These are phyloP conservation scores for Perccottus glenii DNA, from an alignment of 2,113 vertebrate genomes.

Conservation along the genomic window DNA sequence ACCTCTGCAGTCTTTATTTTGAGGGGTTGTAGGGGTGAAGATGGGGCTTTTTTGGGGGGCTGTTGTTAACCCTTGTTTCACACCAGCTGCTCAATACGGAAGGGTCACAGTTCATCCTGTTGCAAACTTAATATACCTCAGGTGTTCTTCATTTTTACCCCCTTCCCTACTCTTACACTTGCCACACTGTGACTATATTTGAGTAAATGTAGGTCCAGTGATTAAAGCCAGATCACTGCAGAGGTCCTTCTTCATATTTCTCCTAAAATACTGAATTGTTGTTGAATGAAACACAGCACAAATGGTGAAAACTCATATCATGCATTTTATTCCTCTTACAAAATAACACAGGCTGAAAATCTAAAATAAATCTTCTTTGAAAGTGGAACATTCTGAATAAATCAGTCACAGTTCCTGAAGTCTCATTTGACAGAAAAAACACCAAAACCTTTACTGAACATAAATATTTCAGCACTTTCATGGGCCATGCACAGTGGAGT, in stretches of 20 bases:
- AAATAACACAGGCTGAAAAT: conserved; percentile 26
- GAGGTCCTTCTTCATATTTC: not conserved
- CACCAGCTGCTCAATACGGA: conserved; percentile 77
- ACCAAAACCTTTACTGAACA: conserved; percentile 42
- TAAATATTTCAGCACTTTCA: conserved; percentile 61
- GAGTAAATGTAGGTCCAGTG: too few relatives aligned
- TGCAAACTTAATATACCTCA: conserved; percentile 77
- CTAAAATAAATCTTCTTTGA: conserved; percentile 20
- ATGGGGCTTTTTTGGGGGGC: conserved; percentile 20
- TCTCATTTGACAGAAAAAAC: conserved; percentile 34
- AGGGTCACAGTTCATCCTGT: conserved; percentile 76
- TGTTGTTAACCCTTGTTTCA: conserved; percentile 82
- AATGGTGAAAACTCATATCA: conserved; percentile 10
- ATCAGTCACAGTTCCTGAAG: conserved; percentile 36
- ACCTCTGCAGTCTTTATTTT: conserved; percentile 29
- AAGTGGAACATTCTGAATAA: conserved; percentile 18
- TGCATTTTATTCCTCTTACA: conserved; percentile 24
- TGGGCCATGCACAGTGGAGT: conserved; percentile 44
- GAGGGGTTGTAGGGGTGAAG: conserved; percentile 14
- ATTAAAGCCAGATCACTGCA: too few relatives aligned
- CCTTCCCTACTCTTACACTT: conserved; percentile 43
- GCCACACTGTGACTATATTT: conserved; percentile 40
- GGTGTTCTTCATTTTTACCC: conserved; percentile 74
- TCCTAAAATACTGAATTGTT: conserved; percentile 31
- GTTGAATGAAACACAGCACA: conserved; percentile 25